phyloP scores from a whole-genome alignment of 2,888 invertebrate genomes.

The Drosophila buzzatii region DNA sequence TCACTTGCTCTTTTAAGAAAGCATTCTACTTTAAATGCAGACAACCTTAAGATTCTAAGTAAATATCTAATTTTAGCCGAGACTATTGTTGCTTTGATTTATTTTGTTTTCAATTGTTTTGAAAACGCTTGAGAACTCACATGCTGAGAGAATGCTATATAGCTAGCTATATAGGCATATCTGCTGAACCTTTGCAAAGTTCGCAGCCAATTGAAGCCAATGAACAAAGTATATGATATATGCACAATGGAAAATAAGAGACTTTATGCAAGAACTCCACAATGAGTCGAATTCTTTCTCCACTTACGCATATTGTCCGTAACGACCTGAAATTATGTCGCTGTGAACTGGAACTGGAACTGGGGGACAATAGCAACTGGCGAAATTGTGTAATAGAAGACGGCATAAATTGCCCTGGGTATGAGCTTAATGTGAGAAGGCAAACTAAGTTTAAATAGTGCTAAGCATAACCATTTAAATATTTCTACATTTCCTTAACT shows the following conservation, averaged over 20 bases:
- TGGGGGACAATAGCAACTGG: neutral
- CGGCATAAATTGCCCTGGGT: constrained; percentile 7
- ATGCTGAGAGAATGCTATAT: neutral
- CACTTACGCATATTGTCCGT: constrained; percentile 12
- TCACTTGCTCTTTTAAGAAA: neutral
- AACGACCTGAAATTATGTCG: neutral
- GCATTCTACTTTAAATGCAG: neutral
- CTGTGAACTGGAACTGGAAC: constrained; percentile 14
- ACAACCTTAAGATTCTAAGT: constrained; percentile 6
- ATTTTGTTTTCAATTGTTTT: constrained; percentile 17
- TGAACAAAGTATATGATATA: constrained; percentile 66
- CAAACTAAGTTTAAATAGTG: neutral
- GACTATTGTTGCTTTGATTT: constrained; percentile 28
- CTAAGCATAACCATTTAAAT: neutral
- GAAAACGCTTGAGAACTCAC: constrained; percentile 34
- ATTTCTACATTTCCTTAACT: neutral
- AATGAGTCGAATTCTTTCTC: constrained; percentile 88
- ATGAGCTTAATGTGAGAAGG: neutral
- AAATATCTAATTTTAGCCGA: constrained; percentile 51
- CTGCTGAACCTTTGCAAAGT: constrained; percentile 28
- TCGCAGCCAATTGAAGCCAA: constrained; percentile 69
- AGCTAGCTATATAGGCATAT: neutral
- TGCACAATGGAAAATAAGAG: constrained; percentile 17
- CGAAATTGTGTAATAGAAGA: constrained; percentile 12
- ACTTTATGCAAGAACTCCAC: constrained; percentile 42